Evolutionary conservation across 2,888 invertebrate species (phyloP).

Genomic region (Sarcophaga rosellei): DNA sequence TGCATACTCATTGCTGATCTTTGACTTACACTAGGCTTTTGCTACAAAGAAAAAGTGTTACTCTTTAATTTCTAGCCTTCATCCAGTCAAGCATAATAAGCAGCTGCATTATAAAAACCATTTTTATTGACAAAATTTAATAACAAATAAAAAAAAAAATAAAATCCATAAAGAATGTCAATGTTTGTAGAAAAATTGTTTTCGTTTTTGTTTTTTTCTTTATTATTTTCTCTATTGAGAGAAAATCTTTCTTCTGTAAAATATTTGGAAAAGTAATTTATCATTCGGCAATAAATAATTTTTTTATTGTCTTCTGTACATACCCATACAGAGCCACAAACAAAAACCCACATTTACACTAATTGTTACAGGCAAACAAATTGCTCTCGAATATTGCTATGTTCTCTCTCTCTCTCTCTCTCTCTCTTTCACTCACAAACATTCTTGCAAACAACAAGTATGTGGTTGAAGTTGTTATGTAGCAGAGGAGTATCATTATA

Average conservation of each 20-base stretch:
- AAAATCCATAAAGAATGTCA: constrained; percentile 67
- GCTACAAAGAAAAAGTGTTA: too few relatives aligned
- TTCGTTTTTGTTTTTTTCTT: too few relatives aligned
- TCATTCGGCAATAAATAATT: constrained; percentile 52
- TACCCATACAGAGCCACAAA: neutral
- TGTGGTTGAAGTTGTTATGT: neutral
- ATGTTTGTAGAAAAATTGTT: constrained; percentile 57
- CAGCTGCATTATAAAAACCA: too few relatives aligned
- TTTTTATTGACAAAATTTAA: constrained; percentile 11
- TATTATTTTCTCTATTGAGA: neutral
- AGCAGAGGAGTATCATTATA: too few relatives aligned
- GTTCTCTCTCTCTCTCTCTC: neutral
- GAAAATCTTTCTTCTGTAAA: neutral
- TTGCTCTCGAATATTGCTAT: neutral
- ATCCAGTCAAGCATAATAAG: too few relatives aligned
- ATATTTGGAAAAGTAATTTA: constrained; percentile 59
- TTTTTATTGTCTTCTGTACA: neutral
- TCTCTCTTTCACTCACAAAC: neutral
- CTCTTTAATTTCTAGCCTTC: too few relatives aligned
- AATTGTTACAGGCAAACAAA: constrained; percentile 14
- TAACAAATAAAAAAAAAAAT: constrained; percentile 40
- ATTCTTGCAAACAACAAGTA: neutral
- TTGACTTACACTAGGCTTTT: too few relatives aligned
- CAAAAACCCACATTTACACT: constrained; percentile 1
- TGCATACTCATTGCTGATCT: too few relatives aligned